Evolutionary conservation across 2,113 vertebrate species (phyloP), one percentile per base, ranked within the genome.

Genomic region (Ceyx cyanopectus): DNA sequence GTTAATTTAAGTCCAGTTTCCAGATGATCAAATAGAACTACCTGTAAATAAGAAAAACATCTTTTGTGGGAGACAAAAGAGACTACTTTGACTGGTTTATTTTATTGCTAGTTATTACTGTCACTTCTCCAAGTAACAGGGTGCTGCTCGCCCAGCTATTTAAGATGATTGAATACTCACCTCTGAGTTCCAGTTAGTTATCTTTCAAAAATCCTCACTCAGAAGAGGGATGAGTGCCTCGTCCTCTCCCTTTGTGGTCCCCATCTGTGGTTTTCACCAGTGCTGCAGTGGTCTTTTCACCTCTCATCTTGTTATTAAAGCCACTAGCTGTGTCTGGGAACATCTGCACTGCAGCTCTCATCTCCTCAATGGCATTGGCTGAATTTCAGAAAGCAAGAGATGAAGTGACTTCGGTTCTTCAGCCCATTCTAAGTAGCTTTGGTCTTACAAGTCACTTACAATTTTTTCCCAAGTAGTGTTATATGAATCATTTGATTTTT

Each of bases 251-350:
- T 69, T 54, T 70, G 30, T 3, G 2, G n/a, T 14, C 27, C 12
- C 16, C 30, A 21, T 19, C 26, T 40, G 54, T 79, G 67, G 21
- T 62, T 81, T 85, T 34, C 30, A 23, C 29, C 30, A 19, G 29
- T 72, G 19, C 56, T 4, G 0, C 43, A 17, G 37, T 12, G 27
- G 19, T 48, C 30, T 81, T 81, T 74, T 74, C 6, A 2, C 19
- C 40, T 86, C 57, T 21, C 9, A 3, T 30, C 5, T 30, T 10
- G 8, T 62, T 56, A 43, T 4, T 51, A 62, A 77, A 80, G 23
- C 10, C 9, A 40, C 14, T 26, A 1, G 1, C 26, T 37, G 22
- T 18, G 13, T 60, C 50, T 1, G 0, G 45, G 32, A 78, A 26
- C 5, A 18, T 27, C 40, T 29, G 4, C 1, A 1, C 23, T 50